Percentiles rank a stretch among this genome's conserved stretches.
Evolutionary conservation across 2,113 vertebrate genomes (phyloP).

Genomic region (Vicugna pacos): DNA sequence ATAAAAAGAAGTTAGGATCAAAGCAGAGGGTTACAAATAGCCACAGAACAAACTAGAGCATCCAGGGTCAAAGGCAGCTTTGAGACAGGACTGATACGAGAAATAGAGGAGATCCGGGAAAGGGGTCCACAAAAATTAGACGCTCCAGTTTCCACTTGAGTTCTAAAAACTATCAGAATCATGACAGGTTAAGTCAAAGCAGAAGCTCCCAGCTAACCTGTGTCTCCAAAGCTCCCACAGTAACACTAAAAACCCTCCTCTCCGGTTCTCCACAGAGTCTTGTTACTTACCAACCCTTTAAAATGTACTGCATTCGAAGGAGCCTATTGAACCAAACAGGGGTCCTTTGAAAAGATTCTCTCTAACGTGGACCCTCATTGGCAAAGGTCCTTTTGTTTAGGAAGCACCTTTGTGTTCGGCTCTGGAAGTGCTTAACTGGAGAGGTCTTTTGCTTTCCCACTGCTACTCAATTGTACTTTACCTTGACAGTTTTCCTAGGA

Average conservation of each 20-base stretch:
- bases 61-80: neutral
- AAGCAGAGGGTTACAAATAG: neutral
- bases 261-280: neutral
- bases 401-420: constrained; percentile 23
- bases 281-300: neutral
- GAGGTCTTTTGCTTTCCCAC: constrained; percentile 7
- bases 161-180: neutral
- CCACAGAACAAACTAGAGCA: neutral
- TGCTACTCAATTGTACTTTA: constrained; percentile 22
- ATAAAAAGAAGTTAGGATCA: neutral
- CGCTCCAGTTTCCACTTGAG: neutral
- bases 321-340: constrained; percentile 43
- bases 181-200: neutral
- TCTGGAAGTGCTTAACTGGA: constrained; percentile 56
- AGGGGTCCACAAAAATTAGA: neutral
- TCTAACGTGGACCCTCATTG: neutral
- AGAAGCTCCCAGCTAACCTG: neutral
- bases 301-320: constrained; percentile 37
- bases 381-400: constrained; percentile 63
- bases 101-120: neutral
- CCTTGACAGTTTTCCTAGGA: constrained; percentile 32
- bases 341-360: constrained; percentile 44
- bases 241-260: neutral
- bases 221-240: neutral
- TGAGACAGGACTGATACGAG: neutral